Evolutionary conservation across 2,113 vertebrate genomes (phyloP).

Genomic region (Eptesicus fuscus): DNA sequence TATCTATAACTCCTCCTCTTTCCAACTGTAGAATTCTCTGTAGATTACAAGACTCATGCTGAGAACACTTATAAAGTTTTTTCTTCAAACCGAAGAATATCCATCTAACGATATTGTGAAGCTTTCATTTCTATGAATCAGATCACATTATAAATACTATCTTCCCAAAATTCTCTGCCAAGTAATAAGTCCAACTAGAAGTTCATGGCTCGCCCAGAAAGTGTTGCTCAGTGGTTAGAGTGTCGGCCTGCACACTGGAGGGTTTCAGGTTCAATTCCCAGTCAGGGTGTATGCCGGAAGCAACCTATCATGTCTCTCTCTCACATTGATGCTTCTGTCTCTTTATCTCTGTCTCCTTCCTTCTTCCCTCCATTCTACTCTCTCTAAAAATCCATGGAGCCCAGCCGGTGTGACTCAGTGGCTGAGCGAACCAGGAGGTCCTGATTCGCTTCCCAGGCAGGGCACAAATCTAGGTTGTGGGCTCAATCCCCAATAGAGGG

Average conservation of each 20-base stretch:
- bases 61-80: background rate
- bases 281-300: background rate
- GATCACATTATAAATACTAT: background rate
- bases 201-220: background rate
- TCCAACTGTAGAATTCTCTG: background rate
- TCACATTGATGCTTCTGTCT: no score
- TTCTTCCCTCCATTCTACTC: no score
- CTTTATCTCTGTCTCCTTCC: no score
- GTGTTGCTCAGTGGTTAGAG: background rate
- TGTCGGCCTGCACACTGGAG: no score
- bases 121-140: background rate
- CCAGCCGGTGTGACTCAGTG: no score
- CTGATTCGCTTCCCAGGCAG: no score
- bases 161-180: conserved; percentile 10
- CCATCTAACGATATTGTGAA: background rate
- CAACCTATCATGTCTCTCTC: no score
- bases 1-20: background rate
- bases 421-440: no score
- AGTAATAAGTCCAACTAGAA: background rate
- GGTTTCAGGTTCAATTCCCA: background rate
- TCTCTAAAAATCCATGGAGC: no score
- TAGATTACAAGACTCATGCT: background rate
- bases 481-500: no score
- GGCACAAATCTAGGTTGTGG: no score
- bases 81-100: background rate